Evolutionary conservation across 2,113 vertebrate genomes (phyloP).

Genomic region (Silurus glanis): DNA sequence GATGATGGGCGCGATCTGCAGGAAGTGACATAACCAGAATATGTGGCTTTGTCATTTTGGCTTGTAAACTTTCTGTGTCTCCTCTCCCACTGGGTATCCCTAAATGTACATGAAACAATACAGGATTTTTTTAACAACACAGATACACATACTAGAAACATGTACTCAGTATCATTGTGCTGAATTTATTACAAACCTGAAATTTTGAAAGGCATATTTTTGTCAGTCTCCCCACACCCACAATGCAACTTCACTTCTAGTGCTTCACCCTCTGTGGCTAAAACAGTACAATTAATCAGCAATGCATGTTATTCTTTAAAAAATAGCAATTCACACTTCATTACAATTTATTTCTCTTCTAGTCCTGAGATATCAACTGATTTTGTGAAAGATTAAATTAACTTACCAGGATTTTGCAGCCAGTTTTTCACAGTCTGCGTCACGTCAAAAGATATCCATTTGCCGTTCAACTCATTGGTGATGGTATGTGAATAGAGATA

Average conservation of each 20-base stretch:
- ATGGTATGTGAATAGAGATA: conserved; percentile 73
- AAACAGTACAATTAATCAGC: conserved; percentile 3
- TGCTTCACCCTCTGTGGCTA: conserved; percentile 56
- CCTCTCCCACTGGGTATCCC: background rate
- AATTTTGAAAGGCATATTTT: conserved; percentile 35
- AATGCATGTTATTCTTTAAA: background rate
- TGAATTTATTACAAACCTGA: conserved; percentile 41
- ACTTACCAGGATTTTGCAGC: conserved; percentile 66
- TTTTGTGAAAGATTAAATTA: background rate
- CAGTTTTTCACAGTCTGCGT: conserved; percentile 70
- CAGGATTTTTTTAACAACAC: background rate
- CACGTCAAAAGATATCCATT: conserved; percentile 79
- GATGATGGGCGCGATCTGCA: conserved; percentile 65
- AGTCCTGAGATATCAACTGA: background rate
- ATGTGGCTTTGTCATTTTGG: conserved; percentile 61
- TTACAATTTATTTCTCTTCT: background rate
- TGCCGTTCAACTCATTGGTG: background rate
- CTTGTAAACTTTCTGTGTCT: background rate
- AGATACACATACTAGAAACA: background rate
- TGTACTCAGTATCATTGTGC: background rate
- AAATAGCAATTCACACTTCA: background rate
- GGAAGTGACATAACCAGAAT: conserved; percentile 86
- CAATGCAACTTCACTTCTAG: conserved; percentile 69
- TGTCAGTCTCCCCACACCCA: conserved; percentile 56
- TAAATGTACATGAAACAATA: conserved; percentile 2